Conservation (phyloP, 2,888 invertebrate genomes). For the Baccha elongata region DNA sequence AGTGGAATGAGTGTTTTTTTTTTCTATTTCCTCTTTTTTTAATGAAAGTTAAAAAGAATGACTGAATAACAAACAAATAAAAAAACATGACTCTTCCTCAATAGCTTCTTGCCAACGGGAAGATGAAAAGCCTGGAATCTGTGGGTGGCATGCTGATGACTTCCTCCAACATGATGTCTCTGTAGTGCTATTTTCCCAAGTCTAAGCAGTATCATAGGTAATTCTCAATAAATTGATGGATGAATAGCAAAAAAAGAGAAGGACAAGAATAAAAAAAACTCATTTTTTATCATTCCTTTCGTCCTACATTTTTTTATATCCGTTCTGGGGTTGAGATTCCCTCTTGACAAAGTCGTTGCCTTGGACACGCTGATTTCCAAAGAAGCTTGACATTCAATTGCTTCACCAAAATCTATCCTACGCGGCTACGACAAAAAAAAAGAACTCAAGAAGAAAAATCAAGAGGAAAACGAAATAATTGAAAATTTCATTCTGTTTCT, state of each 20-base stretch:
- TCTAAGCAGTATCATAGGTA: constrained; percentile 46
- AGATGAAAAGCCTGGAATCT: constrained; percentile 32
- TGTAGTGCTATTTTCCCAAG: constrained; percentile 16
- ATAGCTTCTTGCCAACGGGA: not conserved
- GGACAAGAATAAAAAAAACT: constrained; percentile 4
- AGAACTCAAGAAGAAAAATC: constrained; percentile 35
- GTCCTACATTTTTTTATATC: constrained; percentile 5
- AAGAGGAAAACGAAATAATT: constrained; percentile 62
- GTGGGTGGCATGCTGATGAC: constrained; percentile 55
- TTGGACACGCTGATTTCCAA: constrained; percentile 53
- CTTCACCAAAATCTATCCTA: constrained; percentile 43
- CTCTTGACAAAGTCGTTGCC: constrained; percentile 24
- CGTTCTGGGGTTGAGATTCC: constrained; percentile 16
- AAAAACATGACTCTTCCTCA: not conserved
- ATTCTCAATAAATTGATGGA: constrained; percentile 66
- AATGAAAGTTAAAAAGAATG: constrained; percentile 7
- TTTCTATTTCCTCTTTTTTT: not conserved
- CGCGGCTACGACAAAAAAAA: constrained; percentile 10
- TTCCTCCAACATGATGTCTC: constrained; percentile 35
- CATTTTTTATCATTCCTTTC: constrained; percentile 4
- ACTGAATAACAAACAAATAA: constrained; percentile 9
- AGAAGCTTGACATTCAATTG: constrained; percentile 66
- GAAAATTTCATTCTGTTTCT: constrained; percentile 57
- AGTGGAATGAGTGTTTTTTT: not conserved
- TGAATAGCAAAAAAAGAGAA: constrained; percentile 29